phyloP scores from a whole-genome alignment of 2,797 vertebrate genomes.

The Diglossa cyanea region DNA sequence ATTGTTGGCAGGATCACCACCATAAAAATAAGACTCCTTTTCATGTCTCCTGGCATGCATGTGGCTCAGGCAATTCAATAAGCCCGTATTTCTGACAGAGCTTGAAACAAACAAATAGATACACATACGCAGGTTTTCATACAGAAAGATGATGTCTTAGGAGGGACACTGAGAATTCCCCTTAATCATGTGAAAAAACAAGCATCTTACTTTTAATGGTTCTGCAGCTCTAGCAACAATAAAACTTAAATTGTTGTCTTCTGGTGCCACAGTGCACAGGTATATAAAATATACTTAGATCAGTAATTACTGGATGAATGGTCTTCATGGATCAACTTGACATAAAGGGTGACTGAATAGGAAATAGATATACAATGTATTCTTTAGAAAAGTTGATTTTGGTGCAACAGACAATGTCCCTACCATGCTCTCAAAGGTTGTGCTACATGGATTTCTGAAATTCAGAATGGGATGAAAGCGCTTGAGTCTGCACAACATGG shows the following conservation, averaged over 20 bases:
- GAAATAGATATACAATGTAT: not conserved
- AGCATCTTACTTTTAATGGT: not conserved
- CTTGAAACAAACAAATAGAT: not conserved
- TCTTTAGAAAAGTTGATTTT: not conserved
- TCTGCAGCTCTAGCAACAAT: not conserved
- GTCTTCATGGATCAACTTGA: not conserved
- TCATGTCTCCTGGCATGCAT: not conserved
- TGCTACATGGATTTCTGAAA: not conserved
- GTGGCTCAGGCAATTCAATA: not conserved
- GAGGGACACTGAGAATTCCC: not conserved
- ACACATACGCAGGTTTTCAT: not conserved
- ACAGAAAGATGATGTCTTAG: not conserved
- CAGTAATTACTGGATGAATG: not conserved
- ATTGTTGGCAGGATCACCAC: not conserved
- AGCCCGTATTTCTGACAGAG: not conserved
- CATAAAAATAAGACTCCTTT: not conserved
- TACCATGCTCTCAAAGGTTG: not conserved
- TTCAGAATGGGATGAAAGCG: not conserved
- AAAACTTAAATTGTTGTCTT: not conserved
- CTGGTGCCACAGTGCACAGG: not conserved
- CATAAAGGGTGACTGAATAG: not conserved
- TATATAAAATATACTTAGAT: not conserved
- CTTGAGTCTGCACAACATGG: not conserved
- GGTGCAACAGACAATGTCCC: not conserved
- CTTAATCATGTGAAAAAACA: not conserved